Evolutionary conservation across 2,113 vertebrate species (phyloP).

Genomic region (Uria aalge): DNA sequence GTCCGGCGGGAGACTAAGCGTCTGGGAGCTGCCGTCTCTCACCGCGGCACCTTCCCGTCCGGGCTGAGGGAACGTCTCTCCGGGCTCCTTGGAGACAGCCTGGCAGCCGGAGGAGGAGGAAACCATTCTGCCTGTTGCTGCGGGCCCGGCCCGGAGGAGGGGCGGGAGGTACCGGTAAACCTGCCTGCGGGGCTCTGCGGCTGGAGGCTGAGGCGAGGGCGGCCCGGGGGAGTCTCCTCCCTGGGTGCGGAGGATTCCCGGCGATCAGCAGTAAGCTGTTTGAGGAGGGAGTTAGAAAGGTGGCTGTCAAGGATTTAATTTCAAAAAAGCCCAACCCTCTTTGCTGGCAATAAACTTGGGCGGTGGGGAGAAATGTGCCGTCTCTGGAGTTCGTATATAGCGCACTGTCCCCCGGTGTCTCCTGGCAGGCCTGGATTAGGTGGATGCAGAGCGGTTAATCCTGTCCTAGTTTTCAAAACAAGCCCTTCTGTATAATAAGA

Average conservation of each 20-base stretch:
- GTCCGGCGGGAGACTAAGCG: no score
- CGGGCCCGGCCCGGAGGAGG: neutral
- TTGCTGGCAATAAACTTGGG: neutral
- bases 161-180: neutral
- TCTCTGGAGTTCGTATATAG: fast-evolving
- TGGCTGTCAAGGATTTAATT: neutral
- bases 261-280: neutral
- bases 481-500: fast-evolving
- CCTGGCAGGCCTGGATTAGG: neutral
- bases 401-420: fast-evolving
- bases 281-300: neutral
- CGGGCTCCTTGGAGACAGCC: neutral
- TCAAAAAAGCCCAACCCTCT: neutral
- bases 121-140: neutral
- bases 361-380: no score
- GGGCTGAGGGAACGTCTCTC: neutral
- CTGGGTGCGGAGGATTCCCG: neutral
- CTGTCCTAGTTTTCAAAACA: neutral
- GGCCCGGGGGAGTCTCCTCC: neutral
- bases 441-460: neutral
- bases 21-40: no score
- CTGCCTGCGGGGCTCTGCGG: no score
- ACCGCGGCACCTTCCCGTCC: neutral
- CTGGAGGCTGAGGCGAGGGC: neutral
- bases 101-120: no score